Base-by-base conservation (phyloP, 2,797 vertebrate species). In the Amblyopsis hoosieri region DNA sequence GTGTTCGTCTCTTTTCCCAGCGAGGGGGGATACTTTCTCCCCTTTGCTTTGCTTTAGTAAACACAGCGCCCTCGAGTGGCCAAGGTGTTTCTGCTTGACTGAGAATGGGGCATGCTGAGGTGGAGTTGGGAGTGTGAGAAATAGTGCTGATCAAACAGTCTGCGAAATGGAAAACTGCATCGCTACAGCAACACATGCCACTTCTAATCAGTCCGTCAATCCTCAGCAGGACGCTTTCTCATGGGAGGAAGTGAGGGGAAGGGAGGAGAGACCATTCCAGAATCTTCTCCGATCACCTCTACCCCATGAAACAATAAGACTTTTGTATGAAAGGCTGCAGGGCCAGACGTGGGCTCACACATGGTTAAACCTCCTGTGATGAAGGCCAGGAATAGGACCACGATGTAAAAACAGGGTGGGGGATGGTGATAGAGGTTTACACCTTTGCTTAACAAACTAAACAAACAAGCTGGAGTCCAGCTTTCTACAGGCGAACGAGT, bases 261-360 rank as follows among this genome's bases (percentile, higher is more conserved):
- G 67, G 53, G 62, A 55, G 7, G 51, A 52, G 57, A 54, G 47
- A 17, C 47, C 77, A 52, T 33, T 42, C 52, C 45, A 51, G 64
- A 74, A 72, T 61, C 66, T 67, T 67, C 72, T 74, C 60, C 65
- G 62, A 82, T 75, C 45, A 64, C 67, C 76, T 71, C 72, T 13
- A 76, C 75, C 63, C 47, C 9, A 13, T 48, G 66, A 60, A 84
- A 91, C 82, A 90, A 89, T 83, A 76, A 69, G 66, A 19, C 69
- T 72, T 87, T 83, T 90, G 75, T 90, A 56, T 13, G 7, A 48
- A 54, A 50, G 60, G 46, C 50, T 51, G 59, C 60, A 50, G 52
- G 14, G 47, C 53, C 60, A 67, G 61, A 62, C 3, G 31, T 14
- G 53, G 45, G 74, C 51, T 72, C 29, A 75, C 76, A 57, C 70